A percentile compares a stretch with the other conserved stretches of the same genome.
phyloP scores from a whole-genome alignment of 2,113 vertebrate genomes.

The Amazona vittata region DNA sequence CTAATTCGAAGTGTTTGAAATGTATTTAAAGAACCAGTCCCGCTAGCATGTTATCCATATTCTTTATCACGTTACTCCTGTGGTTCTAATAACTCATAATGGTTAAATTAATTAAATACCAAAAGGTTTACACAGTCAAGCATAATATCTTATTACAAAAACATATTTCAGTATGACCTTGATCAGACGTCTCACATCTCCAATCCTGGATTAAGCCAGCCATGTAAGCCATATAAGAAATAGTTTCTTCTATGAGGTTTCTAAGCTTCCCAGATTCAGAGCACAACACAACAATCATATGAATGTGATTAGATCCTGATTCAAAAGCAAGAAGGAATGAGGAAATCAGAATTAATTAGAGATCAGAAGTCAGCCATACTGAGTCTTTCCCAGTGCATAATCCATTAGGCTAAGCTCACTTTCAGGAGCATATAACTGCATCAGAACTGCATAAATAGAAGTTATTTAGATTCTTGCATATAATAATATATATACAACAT shows the following conservation, averaged over 20 bases:
- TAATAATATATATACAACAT: neutral
- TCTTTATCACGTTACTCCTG: neutral
- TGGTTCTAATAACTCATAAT: neutral
- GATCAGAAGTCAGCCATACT: neutral
- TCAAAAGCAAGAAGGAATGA: neutral
- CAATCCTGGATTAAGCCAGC: neutral
- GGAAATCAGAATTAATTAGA: neutral
- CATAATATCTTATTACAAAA: neutral
- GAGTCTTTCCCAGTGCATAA: neutral
- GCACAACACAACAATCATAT: neutral
- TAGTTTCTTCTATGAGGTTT: neutral
- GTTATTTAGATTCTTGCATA: neutral
- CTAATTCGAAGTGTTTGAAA: neutral
- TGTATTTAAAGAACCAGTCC: neutral
- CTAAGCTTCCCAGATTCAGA: neutral
- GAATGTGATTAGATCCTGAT: neutral
- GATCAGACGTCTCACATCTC: neutral
- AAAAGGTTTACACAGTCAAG: neutral
- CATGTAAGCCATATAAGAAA: neutral
- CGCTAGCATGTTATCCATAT: neutral
- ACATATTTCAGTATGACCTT: neutral
- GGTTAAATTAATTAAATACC: neutral
- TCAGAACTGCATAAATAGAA: neutral
- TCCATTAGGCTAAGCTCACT: neutral
- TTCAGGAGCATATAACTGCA: neutral